phyloP scores from a whole-genome alignment of 2,113 vertebrate genomes.

The Syngnathoides biaculeatus region DNA sequence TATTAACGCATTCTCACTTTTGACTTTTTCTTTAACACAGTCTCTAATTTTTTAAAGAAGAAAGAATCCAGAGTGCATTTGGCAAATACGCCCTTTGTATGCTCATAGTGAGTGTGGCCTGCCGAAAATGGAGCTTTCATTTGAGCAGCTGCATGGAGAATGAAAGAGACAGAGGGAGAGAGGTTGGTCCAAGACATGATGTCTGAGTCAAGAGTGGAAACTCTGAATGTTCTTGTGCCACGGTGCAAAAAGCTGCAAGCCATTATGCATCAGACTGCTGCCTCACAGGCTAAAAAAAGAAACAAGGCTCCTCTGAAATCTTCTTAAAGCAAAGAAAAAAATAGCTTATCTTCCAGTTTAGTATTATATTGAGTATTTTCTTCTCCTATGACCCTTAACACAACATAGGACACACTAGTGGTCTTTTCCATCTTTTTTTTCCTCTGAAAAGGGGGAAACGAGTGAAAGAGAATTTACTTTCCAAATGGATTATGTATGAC shows the following conservation, averaged over 20 bases:
- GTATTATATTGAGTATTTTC: slow-evolving; percentile 19
- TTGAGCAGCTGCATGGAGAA: slow-evolving; percentile 19
- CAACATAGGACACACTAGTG: slow-evolving; percentile 34
- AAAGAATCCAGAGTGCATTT: slow-evolving; percentile 14
- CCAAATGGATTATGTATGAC: slow-evolving; percentile 24
- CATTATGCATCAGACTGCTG: slow-evolving; percentile 63
- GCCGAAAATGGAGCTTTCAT: slow-evolving; percentile 31
- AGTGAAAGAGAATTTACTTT: slow-evolving; percentile 22
- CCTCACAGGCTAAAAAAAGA: slow-evolving; percentile 62
- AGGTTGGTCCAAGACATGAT: slow-evolving; percentile 20
- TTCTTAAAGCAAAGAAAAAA: slow-evolving; percentile 20
- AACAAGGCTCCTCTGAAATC: slow-evolving; percentile 29
- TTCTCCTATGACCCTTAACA: slow-evolving; percentile 16
- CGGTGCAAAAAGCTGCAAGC: slow-evolving; percentile 70
- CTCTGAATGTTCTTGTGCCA: slow-evolving; percentile 71
- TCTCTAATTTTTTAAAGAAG: not conserved
- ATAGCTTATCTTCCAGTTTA: slow-evolving; percentile 33
- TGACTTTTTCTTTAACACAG: slow-evolving; percentile 29
- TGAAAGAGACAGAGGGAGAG: slow-evolving; percentile 16
- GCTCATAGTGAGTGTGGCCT: slow-evolving; percentile 21
- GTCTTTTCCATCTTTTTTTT: slow-evolving; percentile 55
- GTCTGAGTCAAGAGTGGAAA: slow-evolving; percentile 72
- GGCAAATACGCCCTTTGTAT: slow-evolving; percentile 12
- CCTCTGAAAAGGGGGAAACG: slow-evolving; percentile 13
- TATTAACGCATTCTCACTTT: not conserved